Percentiles rank a stretch among this genome's conserved stretches.
phyloP scores from a whole-genome alignment of 35 echinoderm and acorn worm species.

The Heliocidaris erythrogramma region DNA sequence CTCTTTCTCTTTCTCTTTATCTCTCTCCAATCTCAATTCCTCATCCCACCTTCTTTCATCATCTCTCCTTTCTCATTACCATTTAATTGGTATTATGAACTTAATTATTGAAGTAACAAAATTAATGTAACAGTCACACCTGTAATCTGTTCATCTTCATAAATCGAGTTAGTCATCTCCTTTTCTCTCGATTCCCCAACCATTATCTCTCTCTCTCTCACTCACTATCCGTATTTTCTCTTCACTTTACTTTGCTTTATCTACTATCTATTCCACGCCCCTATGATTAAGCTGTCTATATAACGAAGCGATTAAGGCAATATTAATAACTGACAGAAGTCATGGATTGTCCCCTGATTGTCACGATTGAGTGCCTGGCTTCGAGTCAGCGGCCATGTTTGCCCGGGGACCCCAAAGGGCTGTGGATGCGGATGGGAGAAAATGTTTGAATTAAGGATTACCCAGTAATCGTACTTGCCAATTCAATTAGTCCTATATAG shows the following conservation, averaged over 20 bases:
- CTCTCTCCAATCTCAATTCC: too few relatives aligned
- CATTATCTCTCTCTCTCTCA: background rate
- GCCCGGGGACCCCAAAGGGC: conserved; percentile 25
- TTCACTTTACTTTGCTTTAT: background rate
- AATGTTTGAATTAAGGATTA: conserved; percentile 52
- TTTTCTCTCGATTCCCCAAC: background rate
- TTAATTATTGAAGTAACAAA: too few relatives aligned
- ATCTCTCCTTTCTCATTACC: too few relatives aligned
- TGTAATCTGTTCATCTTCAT: too few relatives aligned
- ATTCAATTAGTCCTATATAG: conserved; percentile 42
- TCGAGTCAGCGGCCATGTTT: conserved; percentile 43
- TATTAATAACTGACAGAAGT: conserved; percentile 24
- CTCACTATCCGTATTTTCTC: background rate
- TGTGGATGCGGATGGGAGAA: conserved; percentile 46
- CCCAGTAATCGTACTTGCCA: conserved; percentile 30
- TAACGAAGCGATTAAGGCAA: conserved; percentile 33
- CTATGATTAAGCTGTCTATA: conserved; percentile 21
- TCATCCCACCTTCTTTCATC: background rate
- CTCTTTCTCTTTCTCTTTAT: background rate
- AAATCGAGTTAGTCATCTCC: too few relatives aligned
- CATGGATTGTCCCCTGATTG: background rate
- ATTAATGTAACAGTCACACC: too few relatives aligned
- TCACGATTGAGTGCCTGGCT: conserved; percentile 30
- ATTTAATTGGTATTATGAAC: too few relatives aligned
- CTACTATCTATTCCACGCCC: conserved; percentile 12